These are phyloP conservation scores for Eumeta japonica DNA, from an alignment of 1,140 invertebrate genomes.

Conservation along the genomic window DNA sequence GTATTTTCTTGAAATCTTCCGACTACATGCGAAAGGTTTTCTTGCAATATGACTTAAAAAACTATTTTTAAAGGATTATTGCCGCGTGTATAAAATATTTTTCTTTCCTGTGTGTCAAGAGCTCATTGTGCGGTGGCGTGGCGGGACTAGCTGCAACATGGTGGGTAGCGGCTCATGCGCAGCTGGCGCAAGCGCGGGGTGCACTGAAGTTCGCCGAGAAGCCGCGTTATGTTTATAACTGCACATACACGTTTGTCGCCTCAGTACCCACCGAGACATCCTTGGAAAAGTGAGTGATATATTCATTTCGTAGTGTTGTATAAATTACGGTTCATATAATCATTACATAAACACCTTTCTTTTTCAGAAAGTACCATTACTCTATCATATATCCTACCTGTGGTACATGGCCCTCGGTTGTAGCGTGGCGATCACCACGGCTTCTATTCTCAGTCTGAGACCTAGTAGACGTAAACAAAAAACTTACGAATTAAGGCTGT, in stretches of 20 bases:
- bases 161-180: conserved; percentile 81
- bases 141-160: conserved; percentile 71
- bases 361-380: conserved; percentile 53
- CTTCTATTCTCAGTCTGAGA: conserved; percentile 51
- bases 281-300: no score
- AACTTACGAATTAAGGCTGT: conserved; percentile 21
- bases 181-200: conserved; percentile 67
- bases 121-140: conserved; percentile 76
- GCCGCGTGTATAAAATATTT: conserved; percentile 3
- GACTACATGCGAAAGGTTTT: conserved; percentile 2
- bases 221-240: conserved; percentile 69
- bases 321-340: background rate
- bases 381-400: no score
- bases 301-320: background rate
- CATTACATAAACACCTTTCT: conserved; percentile 34
- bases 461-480: conserved; percentile 4
- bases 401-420: conserved; percentile 66
- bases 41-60: conserved; percentile 11
- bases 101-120: conserved; percentile 69
- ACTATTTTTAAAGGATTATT: conserved; percentile 3
- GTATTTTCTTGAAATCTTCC: conserved; percentile 6
- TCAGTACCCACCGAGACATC: conserved; percentile 2
- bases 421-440: conserved; percentile 55
- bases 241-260: conserved; percentile 60
- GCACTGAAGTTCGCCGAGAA: conserved; percentile 63